Evolutionary conservation across 2,113 vertebrate genomes (phyloP).

Genomic region (Excalfactoria chinensis): DNA sequence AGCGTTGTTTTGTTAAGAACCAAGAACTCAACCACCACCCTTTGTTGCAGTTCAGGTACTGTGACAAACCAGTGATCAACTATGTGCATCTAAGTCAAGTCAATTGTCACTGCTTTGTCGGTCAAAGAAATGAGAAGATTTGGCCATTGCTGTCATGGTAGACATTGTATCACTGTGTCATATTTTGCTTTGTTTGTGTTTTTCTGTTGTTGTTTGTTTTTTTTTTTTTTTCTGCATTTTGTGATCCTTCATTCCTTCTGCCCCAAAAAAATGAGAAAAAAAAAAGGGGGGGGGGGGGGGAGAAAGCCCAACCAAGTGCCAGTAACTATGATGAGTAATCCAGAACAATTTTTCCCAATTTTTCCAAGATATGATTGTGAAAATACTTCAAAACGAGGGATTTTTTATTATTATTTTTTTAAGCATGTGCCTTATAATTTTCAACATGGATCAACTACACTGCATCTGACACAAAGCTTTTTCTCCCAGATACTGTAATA

Average conservation of each 20-base stretch:
- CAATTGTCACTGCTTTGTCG: background rate
- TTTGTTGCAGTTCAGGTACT: conserved; percentile 11
- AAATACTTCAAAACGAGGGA: background rate
- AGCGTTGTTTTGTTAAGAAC: conserved; percentile 38
- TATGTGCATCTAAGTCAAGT: background rate
- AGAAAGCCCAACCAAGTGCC: background rate
- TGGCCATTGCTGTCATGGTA: background rate
- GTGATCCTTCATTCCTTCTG: background rate
- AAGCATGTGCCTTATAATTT: conserved; percentile 70
- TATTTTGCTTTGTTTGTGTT: background rate
- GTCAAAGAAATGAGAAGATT: background rate
- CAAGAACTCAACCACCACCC: background rate
- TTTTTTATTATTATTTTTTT: background rate
- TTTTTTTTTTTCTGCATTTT: background rate
- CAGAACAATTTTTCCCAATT: conserved; percentile 5
- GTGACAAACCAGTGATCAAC: background rate
- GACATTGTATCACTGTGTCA: background rate
- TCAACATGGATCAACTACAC: conserved; percentile 48
- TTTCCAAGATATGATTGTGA: background rate
- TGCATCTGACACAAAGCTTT: conserved; percentile 55
- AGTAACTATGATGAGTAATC: background rate
- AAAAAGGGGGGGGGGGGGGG: too few species aligned
- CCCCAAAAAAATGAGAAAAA: background rate
- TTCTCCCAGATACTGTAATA: conserved; percentile 27
- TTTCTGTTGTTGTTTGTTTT: background rate